phyloP scores from a whole-genome alignment of 2,113 vertebrate genomes.

The Pica pica region DNA sequence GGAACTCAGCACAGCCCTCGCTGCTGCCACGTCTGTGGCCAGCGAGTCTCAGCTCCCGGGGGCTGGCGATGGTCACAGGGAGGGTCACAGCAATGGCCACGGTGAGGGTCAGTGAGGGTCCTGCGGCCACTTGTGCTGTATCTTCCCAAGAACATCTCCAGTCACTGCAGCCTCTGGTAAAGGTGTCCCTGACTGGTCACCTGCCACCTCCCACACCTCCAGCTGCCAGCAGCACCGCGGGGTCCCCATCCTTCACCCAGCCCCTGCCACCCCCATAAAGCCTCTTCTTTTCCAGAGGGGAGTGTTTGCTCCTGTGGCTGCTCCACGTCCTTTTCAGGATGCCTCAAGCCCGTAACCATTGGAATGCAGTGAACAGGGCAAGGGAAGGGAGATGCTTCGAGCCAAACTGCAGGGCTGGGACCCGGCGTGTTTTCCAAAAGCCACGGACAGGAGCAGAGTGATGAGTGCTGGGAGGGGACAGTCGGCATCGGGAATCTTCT shows the following conservation, averaged over 20 bases:
- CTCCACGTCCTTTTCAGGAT: not conserved
- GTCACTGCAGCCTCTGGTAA: not conserved
- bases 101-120: not conserved
- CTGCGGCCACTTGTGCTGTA: not conserved
- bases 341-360: accelerated
- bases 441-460: not conserved
- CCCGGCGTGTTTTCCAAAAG: accelerated
- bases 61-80: not conserved
- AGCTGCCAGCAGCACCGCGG: not conserved
- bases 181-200: not conserved
- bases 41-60: accelerated
- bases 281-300: not conserved
- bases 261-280: not conserved
- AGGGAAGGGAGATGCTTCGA: not conserved
- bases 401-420: not conserved
- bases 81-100: not conserved
- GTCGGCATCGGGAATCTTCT: not conserved
- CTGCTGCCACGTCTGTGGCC: accelerated
- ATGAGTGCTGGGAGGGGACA: not conserved
- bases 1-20: not conserved
- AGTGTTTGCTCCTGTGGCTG: not conserved
- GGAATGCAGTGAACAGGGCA: accelerated
- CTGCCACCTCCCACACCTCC: not conserved
- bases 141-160: not conserved
- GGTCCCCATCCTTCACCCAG: not conserved